phyloP scores from a whole-genome alignment of 2,797 vertebrate genomes.

The Eutrigla gurnardus region DNA sequence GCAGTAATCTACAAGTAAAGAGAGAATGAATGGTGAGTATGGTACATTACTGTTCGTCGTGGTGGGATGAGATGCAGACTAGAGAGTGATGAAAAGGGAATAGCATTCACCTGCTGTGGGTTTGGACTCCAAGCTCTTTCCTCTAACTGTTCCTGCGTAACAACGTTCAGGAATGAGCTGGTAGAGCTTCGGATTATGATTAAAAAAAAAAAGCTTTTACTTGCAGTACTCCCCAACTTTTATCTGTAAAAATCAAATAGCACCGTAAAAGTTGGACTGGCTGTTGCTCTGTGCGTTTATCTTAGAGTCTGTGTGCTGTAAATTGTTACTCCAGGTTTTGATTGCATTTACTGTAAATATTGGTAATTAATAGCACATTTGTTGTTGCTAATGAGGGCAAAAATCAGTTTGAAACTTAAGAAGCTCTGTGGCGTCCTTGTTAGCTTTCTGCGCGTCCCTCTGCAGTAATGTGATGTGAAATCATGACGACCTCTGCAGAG shows the following conservation, averaged over 20 bases:
- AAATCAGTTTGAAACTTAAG: background rate
- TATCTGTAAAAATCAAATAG: conserved; percentile 82
- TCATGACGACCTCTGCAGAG: conserved; percentile 22
- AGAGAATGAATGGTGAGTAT: background rate
- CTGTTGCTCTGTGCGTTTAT: conserved; percentile 70
- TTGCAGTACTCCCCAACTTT: conserved; percentile 71
- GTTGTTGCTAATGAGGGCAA: conserved; percentile 38
- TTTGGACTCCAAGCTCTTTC: conserved; percentile 3
- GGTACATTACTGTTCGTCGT: conserved; percentile 56
- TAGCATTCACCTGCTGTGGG: conserved; percentile 19
- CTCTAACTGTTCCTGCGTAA: conserved; percentile 9
- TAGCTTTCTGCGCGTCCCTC: conserved; percentile 19
- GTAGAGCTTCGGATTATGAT: conserved; percentile 30
- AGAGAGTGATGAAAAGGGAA: background rate
- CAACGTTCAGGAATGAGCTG: conserved; percentile 63
- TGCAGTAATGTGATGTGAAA: conserved; percentile 8
- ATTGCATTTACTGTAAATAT: conserved; percentile 48
- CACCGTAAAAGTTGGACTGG: conserved; percentile 84
- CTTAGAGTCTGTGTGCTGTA: conserved; percentile 62
- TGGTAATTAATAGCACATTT: conserved; percentile 62
- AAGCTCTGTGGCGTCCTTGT: conserved; percentile 37
- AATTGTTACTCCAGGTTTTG: conserved; percentile 46
- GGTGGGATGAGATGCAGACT: conserved; percentile 47
- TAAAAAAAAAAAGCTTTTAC: conserved; percentile 16
- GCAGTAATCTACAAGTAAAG: conserved; percentile 77